A percentile compares a stretch with the other conserved stretches of the same genome.
phyloP scores from a whole-genome alignment of 2,888 invertebrate species.

The Neoascia interrupta region DNA sequence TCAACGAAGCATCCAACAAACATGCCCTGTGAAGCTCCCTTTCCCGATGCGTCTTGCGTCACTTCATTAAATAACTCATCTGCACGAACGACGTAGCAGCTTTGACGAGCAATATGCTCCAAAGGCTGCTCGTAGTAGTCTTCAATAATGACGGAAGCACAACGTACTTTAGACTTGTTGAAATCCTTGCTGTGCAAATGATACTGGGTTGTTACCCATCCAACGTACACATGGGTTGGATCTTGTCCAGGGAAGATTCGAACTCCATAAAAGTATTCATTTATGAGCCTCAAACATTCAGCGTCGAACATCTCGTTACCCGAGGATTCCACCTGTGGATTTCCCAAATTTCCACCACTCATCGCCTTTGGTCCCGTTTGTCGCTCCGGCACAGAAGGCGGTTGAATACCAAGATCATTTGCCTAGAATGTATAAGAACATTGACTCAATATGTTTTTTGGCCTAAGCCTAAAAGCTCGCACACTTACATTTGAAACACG shows the following conservation, averaged over 20 bases:
- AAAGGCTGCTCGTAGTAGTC: constrained; percentile 89
- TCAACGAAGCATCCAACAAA: constrained; percentile 98
- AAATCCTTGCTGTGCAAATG: constrained; percentile 94
- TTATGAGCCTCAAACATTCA: constrained; percentile 93
- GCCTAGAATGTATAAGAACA: constrained; percentile 78
- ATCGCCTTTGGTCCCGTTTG: constrained; percentile 84
- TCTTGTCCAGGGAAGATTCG: constrained; percentile 80
- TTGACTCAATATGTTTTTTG: background rate
- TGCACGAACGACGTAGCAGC: constrained; percentile 98
- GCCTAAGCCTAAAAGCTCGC: background rate
- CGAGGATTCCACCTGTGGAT: constrained; percentile 88
- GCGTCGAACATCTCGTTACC: constrained; percentile 93
- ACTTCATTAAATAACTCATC: constrained; percentile 97
- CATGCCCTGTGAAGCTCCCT: constrained; percentile 97
- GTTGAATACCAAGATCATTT: constrained; percentile 82
- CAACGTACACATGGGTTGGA: constrained; percentile 89
- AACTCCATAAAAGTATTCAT: constrained; percentile 97
- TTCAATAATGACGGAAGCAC: constrained; percentile 88
- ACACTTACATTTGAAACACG: constrained; percentile 78
- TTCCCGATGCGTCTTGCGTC: constrained; percentile 93
- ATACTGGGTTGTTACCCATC: constrained; percentile 99
- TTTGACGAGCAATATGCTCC: constrained; percentile 94
- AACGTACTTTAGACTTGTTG: constrained; percentile 91
- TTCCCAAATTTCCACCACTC: constrained; percentile 81
- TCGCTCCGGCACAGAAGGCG: constrained; percentile 85